Evolutionary conservation across 2,888 invertebrate genomes (phyloP), one percentile per base, ranked within the genome.

Genomic region (Drosophila imparisetae): DNA sequence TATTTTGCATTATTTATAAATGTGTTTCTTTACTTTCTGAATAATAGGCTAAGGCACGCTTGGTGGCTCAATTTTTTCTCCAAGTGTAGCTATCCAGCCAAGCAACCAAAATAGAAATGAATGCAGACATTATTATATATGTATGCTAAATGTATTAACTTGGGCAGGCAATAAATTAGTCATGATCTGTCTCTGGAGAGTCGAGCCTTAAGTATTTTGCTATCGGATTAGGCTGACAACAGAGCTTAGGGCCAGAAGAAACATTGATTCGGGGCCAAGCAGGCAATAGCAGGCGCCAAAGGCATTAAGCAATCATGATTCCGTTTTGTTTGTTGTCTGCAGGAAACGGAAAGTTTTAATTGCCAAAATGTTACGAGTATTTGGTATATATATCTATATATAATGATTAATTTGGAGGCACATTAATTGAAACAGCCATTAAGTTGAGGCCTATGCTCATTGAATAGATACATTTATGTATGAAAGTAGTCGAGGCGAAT

Each of bases 381-480:
- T 21, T n/a, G 30, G 18, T 1, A 49, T 42, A 29, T 21, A 36
- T 21, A 15, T 21, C 2, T 34, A 58, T 54, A 38, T 8, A 18
- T 29, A 53, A 40, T 11, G 29, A 45, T 21, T n/a, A 15, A 36
- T 59, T 50, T 57, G 36, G 34, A 55, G 55, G 55, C 67, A 55
- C 70, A 65, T 83, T 75, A 78, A 80, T 73, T 83, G 32, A 70
- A 72, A 75, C 63, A 64, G 67, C 58, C 63, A 66, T 66, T 60
- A 59, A 21, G 11, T 45, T 54, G 24, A 52, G 38, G 60, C 34
- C 36, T 29, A 60, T 60, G 34, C 10, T 49, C 36, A 29, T 45
- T 53, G 70, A 69, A 78, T 73, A 27, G 49, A 80, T 72, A 87
- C 68, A 75, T 78, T 78, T 79, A 83, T 79, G 71, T 82, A 80